phyloP scores from a whole-genome alignment of 2,113 vertebrate genomes.

The Coturnix japonica region DNA sequence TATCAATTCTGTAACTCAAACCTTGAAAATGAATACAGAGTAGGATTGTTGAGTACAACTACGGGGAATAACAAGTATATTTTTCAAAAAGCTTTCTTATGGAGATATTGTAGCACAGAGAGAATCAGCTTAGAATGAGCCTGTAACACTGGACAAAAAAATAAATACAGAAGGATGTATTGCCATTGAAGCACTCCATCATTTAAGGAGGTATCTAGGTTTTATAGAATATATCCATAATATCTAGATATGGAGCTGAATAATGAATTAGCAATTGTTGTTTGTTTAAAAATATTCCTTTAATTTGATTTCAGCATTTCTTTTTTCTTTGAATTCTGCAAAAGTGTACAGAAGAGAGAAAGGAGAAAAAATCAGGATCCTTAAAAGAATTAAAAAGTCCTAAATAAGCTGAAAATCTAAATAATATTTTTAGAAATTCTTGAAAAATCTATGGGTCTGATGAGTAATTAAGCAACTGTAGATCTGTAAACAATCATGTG shows the following conservation, averaged over 20 bases:
- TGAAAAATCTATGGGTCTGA: neutral
- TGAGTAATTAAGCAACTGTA: neutral
- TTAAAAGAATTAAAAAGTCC: neutral
- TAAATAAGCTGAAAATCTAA: neutral
- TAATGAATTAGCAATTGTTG: neutral
- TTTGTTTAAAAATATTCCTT: neutral
- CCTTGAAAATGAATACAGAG: neutral
- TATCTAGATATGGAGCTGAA: neutral
- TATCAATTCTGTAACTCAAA: neutral
- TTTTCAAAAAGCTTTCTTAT: neutral
- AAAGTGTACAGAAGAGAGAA: neutral
- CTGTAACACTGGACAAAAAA: neutral
- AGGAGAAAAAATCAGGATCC: neutral
- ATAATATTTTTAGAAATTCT: neutral
- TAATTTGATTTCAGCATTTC: neutral
- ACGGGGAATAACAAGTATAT: neutral
- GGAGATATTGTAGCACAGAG: neutral
- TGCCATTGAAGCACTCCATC: neutral
- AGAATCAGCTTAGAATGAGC: neutral
- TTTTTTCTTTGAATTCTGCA: neutral
- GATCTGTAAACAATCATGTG: neutral
- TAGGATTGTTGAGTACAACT: neutral
- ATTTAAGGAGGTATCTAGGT: neutral
- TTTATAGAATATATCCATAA: neutral
- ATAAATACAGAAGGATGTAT: neutral